Evolutionary conservation across 1,140 invertebrate species (phyloP).

Genomic region (Tribolium castaneum): DNA sequence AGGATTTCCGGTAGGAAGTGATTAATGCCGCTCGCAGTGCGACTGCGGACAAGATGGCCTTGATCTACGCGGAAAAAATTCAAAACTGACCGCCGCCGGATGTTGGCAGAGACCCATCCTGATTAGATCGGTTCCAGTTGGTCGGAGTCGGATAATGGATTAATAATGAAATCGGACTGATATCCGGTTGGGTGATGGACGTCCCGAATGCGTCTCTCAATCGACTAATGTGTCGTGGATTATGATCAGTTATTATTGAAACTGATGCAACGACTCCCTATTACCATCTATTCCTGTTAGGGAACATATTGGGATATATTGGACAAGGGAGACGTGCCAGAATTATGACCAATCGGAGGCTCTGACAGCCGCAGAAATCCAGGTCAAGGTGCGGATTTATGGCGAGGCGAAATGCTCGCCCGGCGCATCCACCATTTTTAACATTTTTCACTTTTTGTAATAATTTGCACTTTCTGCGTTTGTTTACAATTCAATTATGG

Average conservation of each 20-base stretch:
- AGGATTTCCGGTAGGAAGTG: constrained; percentile 41
- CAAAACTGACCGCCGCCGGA: background rate
- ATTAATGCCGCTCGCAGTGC: constrained; percentile 27
- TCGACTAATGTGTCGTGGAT: constrained; percentile 31
- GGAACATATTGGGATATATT: constrained; percentile 25
- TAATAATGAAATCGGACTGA: constrained; percentile 27
- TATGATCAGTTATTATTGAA: constrained; percentile 36
- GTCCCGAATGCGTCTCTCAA: constrained; percentile 9
- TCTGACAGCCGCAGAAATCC: background rate
- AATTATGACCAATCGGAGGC: constrained; percentile 12
- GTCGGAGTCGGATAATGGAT: background rate
- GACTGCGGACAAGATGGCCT: background rate
- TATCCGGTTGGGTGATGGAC: constrained; percentile 23
- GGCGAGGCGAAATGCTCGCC: background rate
- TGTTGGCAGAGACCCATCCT: background rate
- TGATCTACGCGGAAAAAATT: background rate
- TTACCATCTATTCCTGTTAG: constrained; percentile 29
- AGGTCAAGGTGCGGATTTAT: background rate
- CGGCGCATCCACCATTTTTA: background rate
- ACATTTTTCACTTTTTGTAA: too few relatives aligned
- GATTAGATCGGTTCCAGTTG: constrained; percentile 3
- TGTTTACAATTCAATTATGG: too few relatives aligned
- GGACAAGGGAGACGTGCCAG: constrained; percentile 2
- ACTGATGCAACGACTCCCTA: constrained; percentile 22
- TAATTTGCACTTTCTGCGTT: too few relatives aligned